Evolutionary conservation across 2,797 vertebrate genomes (phyloP).

Genomic region (Chanos chanos): DNA sequence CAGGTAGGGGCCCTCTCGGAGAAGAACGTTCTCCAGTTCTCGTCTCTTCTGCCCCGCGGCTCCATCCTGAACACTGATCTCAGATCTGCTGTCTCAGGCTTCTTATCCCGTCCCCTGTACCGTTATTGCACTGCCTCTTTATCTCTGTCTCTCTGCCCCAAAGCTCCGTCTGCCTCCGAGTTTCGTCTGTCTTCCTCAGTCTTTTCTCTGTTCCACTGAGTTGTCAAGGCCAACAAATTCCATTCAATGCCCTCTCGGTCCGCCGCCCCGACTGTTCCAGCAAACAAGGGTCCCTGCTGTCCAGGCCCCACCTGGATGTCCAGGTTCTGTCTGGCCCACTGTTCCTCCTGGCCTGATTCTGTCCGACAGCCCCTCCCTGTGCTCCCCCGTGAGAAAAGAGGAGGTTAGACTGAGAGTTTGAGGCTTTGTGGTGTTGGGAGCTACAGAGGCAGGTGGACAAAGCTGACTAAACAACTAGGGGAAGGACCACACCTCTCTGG

Average conservation of each 20-base stretch:
- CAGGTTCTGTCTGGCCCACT: background rate
- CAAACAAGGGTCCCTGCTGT: too few relatives aligned
- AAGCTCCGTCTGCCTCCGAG: background rate
- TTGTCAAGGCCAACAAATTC: too few relatives aligned
- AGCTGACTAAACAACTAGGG: too few relatives aligned
- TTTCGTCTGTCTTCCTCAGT: background rate
- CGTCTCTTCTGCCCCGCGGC: conserved; percentile 49
- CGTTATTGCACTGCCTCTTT: background rate
- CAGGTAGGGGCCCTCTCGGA: conserved; percentile 24
- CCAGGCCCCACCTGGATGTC: too few relatives aligned
- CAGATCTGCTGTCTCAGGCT: conserved; percentile 47
- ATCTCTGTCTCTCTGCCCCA: background rate
- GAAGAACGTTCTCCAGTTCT: conserved; percentile 46
- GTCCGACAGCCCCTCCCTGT: conserved; percentile 22
- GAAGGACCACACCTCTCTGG: too few relatives aligned
- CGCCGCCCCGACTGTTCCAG: too few relatives aligned
- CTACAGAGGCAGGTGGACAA: too few relatives aligned
- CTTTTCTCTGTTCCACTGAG: background rate
- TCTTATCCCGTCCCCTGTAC: conserved; percentile 33
- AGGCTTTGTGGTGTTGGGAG: too few relatives aligned
- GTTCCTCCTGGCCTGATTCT: conserved; percentile 28
- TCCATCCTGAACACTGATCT: too few relatives aligned
- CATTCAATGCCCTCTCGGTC: too few relatives aligned
- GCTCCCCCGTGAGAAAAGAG: conserved; percentile 33
- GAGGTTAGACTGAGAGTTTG: conserved; percentile 54